Base-by-base conservation (phyloP, 2,797 vertebrate species). In the Centroberyx gerrardi region DNA sequence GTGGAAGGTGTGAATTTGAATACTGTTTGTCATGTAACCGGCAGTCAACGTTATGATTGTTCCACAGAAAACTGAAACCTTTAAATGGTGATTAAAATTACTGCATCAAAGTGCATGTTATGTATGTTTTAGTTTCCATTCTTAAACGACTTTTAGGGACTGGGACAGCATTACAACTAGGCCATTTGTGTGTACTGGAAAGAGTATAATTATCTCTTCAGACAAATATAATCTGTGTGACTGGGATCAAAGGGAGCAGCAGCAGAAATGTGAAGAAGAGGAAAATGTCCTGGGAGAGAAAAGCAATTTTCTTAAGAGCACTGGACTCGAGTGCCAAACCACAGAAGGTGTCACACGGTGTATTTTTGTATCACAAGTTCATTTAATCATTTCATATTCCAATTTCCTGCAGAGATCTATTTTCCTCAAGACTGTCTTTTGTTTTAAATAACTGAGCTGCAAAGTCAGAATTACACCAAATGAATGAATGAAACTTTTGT, bases 181-280 rank as follows among this genome's bases (percentile, higher is more conserved):
- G 76, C 12, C 69, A 51, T 48, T 17, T 27, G 49, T 67, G 53
- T 60, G 2, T 17, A 33, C 27, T 49, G 54, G 65, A 65, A 62
- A 68, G 14, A 62, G 70, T 81, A 74, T 80, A 75, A 82, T 7
- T 46, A 7, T 72, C 69, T 68, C 60, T 68, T 72, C 51, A 28
- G 70, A 68, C 63, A 82, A 88, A 81, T 72, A 68, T 77, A 13
- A 62, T 52, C 8, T 56, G 28, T 59, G 76, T 53, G 67, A 56
- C 40, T 27, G 52, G 69, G 49, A 63, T 72, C 55, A 68, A 53
- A n/a, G 49, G 36, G 42, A 8, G 38, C 53, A n/a, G 48, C 8
- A 28, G 17, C 18, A 36, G 17, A 52, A 15, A 18, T 7, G 40
- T 42, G 40, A 42, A 42, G 40, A 42, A 42, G 33, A 18, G 53